These are phyloP conservation scores for Pristionchus entomophagus DNA, from an alignment of 2,888 invertebrate genomes.

Conservation along the genomic window DNA sequence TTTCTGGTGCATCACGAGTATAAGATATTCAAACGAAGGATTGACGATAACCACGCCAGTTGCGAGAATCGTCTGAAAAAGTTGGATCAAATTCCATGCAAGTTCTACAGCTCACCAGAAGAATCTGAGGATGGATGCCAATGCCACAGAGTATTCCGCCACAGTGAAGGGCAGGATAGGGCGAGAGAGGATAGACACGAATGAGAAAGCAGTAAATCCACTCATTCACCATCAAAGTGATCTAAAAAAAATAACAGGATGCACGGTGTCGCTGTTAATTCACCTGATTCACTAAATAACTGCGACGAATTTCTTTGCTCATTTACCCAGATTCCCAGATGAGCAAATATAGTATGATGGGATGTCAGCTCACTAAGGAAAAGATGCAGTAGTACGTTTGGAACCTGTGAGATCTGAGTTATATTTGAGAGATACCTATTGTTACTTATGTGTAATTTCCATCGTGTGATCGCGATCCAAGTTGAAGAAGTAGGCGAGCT, in stretches of 20 bases:
- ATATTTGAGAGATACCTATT: not conserved
- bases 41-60: too few species aligned
- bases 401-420: not conserved
- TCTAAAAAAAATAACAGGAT: not conserved
- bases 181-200: not conserved
- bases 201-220: not conserved
- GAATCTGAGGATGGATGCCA: not conserved
- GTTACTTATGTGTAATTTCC: not conserved
- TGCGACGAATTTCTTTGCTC: not conserved
- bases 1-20: too few species aligned
- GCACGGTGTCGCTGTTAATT: not conserved
- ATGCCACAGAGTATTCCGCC: not conserved
- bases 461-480: not conserved
- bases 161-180: not conserved
- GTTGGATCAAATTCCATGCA: too few species aligned
- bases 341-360: not conserved
- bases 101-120: not conserved
- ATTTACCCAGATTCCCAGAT: not conserved
- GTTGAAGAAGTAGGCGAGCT: not conserved
- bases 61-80: too few species aligned
- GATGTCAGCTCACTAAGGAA: not conserved
- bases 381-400: not conserved
- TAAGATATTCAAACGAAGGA: too few species aligned
- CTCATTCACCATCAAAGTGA: not conserved
- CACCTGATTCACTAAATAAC: not conserved